Evolutionary conservation across 2,888 invertebrate species (phyloP), one percentile per base, ranked within the genome.

Genomic region (Nasonia oneida): DNA sequence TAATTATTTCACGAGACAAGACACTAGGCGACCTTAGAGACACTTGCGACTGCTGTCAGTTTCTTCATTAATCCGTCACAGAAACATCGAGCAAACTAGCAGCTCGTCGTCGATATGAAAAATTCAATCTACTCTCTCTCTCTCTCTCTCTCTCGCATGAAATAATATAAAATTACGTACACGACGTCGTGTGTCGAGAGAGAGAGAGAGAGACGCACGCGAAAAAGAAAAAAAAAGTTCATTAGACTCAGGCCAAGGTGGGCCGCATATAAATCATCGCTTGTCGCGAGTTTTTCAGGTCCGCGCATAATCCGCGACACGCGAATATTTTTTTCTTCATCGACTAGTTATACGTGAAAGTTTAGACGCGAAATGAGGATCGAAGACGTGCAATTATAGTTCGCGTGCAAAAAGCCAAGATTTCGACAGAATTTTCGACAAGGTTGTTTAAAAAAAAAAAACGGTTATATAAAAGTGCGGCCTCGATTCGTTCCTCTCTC

Each of bases 261-360:
- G 39, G 5, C 10, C 15, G 5, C 29, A 67, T 67, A 23, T 89
- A 88, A 86, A 84, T 81, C 85, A 81, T 85, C n/a, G n/a, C 61
- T 50, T 37, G 57, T 77, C 50, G 61, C n/a, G 64, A 50, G 3
- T 33, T 79, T 47, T 79, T 79, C 47, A 42, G 18, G 29, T 18
- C 10, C 12, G 6, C 77, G 29, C 18, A 78, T 61, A 39, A 74
- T n/a, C 4, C 57, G 10, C 15, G 53, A 61, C 23, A 18, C 61
- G 23, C 61, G n/a, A n/a, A 57, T 15, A 3, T 57, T 15, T 57
- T 23, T 61, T 61, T 10, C 23, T 53, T 47, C 12, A 47, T 47
- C 12, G 12, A 29, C 29, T 29, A 50, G 3, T 18, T n/a, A 70
- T 64, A 77, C 3, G 42, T 29, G 42, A 29, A 8, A 18, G 53